phyloP scores from a whole-genome alignment of 2,888 invertebrate species.

The Stenodema calcarata region DNA sequence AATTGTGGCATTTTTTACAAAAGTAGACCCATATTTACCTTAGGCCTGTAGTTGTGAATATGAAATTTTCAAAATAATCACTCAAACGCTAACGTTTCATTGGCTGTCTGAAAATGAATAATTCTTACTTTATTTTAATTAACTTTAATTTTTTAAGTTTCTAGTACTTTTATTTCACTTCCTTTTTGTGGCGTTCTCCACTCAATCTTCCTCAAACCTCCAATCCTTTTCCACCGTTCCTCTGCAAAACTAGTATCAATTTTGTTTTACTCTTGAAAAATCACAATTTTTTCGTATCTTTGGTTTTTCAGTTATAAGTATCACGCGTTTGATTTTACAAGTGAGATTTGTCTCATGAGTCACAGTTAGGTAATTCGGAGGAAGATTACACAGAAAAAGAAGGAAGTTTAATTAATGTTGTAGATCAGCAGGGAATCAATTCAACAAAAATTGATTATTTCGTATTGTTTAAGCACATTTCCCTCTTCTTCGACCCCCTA shows the following conservation, averaged over 20 bases:
- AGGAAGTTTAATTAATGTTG: too few species aligned
- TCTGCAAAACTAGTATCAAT: constrained; percentile 8
- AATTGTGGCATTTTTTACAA: too few species aligned
- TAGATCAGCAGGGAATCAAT: neutral
- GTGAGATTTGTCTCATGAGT: neutral
- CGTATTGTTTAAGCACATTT: neutral
- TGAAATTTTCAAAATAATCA: neutral
- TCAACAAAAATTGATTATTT: neutral
- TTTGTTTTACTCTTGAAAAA: constrained; percentile 2
- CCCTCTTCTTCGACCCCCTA: neutral
- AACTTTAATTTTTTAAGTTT: neutral
- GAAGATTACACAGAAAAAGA: neutral
- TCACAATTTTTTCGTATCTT: neutral
- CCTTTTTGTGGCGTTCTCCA: constrained; percentile 39
- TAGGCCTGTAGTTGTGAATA: neutral
- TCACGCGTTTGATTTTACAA: neutral
- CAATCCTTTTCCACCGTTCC: constrained; percentile 29
- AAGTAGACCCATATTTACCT: neutral
- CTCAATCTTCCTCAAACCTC: constrained; percentile 5
- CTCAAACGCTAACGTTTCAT: neutral
- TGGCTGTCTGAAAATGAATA: neutral
- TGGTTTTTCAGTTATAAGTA: neutral
- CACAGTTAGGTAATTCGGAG: neutral
- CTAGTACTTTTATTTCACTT: constrained; percentile 28
- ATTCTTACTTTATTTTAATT: neutral